Evolutionary conservation across 1,140 invertebrate genomes (phyloP), one percentile per base, ranked within the genome.

Genomic region (Drosophila nannoptera): DNA sequence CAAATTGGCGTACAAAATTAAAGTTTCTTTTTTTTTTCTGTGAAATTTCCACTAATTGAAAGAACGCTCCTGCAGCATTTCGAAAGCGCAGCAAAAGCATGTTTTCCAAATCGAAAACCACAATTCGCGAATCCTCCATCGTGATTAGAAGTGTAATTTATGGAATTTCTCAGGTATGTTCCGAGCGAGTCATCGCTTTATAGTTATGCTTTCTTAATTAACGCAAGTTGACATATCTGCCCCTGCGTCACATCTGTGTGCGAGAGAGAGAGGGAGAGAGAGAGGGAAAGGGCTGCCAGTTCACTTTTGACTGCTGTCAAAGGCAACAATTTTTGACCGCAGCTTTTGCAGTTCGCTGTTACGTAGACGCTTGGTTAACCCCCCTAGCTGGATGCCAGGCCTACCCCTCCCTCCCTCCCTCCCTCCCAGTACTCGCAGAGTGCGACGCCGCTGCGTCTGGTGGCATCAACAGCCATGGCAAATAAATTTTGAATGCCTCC

Each of bases 401-500:
- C n/a, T n/a, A 7, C n/a, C 40, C 12, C n/a, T 9, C 7, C n/a
- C 40, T 7, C 12, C 12, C 14, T 5, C 40, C 14, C 9, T 5
- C 4, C 4, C 6, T 53, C 2, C 14, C 38, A 14, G n/a, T 14
- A 43, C 12, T n/a, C 38, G 22, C 16, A 50, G 68, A 35, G 63
- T 62, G 55, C 69, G 69, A 62, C 77, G 77, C 73, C 77, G 69
- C 67, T 81, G 73, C 78, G 77, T 81, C 77, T 81, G 77, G 77
- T 65, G 55, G 77, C 63, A 52, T 40, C 77, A 71, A 73, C 77
- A 80, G 77, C 75, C 77, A 80, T 81, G 69, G 69, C 62, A 77
- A 77, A 82, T 82, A 80, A 80, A 80, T 81, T 81, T 68, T 70
- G 78, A 74, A 77, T 73, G 69, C 77, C 64, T 61, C 62, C 65